Conservation (phyloP, 2,113 vertebrate genomes). For the Lamprologus lemairii region DNA sequence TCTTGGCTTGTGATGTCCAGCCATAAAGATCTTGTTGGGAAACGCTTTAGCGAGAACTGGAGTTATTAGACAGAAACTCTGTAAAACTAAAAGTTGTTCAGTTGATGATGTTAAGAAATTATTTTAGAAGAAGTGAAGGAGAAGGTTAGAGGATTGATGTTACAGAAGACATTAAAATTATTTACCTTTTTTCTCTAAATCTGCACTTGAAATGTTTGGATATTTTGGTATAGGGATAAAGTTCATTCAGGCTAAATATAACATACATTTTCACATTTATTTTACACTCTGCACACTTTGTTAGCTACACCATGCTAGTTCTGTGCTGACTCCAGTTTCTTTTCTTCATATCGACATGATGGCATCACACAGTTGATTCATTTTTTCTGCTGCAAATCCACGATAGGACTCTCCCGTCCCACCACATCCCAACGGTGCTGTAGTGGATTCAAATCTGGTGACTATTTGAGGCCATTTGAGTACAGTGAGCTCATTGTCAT, state of each 20-base stretch:
- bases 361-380: neutral
- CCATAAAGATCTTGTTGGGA: neutral
- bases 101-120: neutral
- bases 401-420: neutral
- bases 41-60: neutral
- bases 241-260: neutral
- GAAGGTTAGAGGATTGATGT: neutral
- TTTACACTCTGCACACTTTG: neutral
- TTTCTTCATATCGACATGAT: neutral
- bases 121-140: neutral
- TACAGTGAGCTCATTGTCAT: neutral
- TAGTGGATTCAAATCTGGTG: neutral
- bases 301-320: neutral
- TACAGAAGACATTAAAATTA: neutral
- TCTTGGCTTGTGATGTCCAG: neutral
- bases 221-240: neutral
- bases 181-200: neutral
- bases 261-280: neutral
- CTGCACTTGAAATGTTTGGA: neutral
- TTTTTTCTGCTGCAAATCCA: neutral
- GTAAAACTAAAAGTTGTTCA: neutral
- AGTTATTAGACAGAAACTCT: neutral
- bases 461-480: neutral
- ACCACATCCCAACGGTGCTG: neutral
- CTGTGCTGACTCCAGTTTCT: neutral